phyloP scores from a whole-genome alignment of 2,113 vertebrate species.

The Hiodon tergisus region DNA sequence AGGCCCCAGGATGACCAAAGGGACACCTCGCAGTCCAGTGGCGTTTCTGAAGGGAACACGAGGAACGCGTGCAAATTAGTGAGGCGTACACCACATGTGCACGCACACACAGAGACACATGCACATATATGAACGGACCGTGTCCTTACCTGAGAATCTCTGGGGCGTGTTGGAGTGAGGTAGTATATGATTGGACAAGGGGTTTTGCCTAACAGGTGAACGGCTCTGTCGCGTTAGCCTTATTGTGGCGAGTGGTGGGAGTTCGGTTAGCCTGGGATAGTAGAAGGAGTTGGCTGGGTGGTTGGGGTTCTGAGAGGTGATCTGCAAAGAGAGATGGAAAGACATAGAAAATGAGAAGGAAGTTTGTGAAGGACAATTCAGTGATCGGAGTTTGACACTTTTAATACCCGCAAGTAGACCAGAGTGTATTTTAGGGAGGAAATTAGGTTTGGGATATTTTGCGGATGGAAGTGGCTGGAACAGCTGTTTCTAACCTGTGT shows the following conservation, averaged over 20 bases:
- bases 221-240: slow-evolving; percentile 52
- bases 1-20: slow-evolving; percentile 72
- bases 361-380: not conserved
- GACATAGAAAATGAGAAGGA: not conserved
- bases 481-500: slow-evolving; percentile 48
- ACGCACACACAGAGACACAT: not conserved
- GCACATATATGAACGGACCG: not conserved
- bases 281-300: slow-evolving; percentile 71
- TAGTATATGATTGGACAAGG: slow-evolving; percentile 65
- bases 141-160: slow-evolving; percentile 54
- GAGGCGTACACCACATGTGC: not conserved
- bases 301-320: slow-evolving; percentile 69
- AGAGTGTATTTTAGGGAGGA: not conserved
- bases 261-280: slow-evolving; percentile 63
- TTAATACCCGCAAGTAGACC: too few species aligned
- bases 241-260: slow-evolving; percentile 62
- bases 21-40: slow-evolving; percentile 70
- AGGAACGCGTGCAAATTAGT: not conserved
- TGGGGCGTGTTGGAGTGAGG: slow-evolving; percentile 54
- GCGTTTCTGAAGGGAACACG: slow-evolving; percentile 50
- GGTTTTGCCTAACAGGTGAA: slow-evolving; percentile 44
- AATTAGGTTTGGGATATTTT: not conserved
- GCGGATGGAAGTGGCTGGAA: not conserved
- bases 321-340: slow-evolving; percentile 42
- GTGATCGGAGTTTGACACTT: not conserved